A percentile compares a stretch with the other conserved stretches of the same genome.
These are phyloP conservation scores for Julus scanicus DNA, from an alignment of 2,888 invertebrate genomes.

Conservation along the genomic window DNA sequence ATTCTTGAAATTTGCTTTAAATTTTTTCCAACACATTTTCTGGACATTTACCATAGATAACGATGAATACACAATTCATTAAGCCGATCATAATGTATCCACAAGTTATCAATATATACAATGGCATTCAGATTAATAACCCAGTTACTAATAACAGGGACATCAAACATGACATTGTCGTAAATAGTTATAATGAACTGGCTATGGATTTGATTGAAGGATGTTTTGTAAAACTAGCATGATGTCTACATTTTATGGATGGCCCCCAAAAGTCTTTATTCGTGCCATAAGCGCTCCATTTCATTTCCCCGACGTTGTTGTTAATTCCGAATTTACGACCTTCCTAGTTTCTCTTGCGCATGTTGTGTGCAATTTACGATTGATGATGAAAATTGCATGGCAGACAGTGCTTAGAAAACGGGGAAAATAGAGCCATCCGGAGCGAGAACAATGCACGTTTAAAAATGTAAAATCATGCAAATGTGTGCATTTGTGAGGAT, in stretches of 20 bases:
- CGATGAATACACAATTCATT: too few species aligned
- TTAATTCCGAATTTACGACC: neutral
- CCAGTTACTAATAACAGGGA: too few species aligned
- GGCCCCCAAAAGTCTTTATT: neutral
- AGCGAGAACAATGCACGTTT: neutral
- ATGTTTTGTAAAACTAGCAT: neutral
- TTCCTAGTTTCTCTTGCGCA: neutral
- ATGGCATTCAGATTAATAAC: too few species aligned
- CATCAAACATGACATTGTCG: too few species aligned
- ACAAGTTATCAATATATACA: too few species aligned
- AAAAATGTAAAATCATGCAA: neutral
- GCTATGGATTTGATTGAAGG: neutral
- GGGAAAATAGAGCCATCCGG: neutral
- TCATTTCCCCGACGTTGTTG: neutral
- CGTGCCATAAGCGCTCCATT: neutral
- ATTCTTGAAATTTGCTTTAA: too few species aligned
- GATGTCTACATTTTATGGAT: neutral
- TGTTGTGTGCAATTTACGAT: neutral
- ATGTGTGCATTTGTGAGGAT: neutral
- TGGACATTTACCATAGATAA: too few species aligned
- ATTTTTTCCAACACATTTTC: too few species aligned
- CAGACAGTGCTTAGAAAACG: neutral
- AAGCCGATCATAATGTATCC: too few species aligned
- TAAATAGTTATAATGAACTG: too few species aligned
- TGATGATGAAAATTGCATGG: neutral